Evolutionary conservation across 37 sponge, comb jelly and placozoan species (phyloP), one percentile per base, ranked within the genome.

Genomic region (Aplysina aerophoba): DNA sequence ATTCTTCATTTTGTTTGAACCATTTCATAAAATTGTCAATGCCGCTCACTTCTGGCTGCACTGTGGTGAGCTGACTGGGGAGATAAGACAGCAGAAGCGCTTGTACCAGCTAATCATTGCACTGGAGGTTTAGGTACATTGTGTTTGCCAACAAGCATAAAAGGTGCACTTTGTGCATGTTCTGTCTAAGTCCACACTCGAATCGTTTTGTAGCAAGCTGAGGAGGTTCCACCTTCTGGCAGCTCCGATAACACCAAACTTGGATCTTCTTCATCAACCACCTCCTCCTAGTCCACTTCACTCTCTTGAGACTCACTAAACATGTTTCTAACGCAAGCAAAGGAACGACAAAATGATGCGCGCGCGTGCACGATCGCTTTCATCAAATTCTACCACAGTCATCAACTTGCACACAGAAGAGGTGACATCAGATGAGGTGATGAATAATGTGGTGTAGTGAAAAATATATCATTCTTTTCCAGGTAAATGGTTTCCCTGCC

Each of bases 121-220:
- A 87, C 58, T 55, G 85, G 8, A 27, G 58, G 85, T 79, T 87
- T 50, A 86, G 82, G 5, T 17, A 16, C 33, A 87, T n/a, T 17
- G 84, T 88, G 25, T 81, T 67, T 12, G 81, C 28, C 0, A 91
- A 21, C 22, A 91, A 82, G 59, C 88, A 91, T 21, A 91, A 81
- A 12, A 91, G 77, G 67, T 88, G 85, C 17, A 53, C 75, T 59
- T 88, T 87, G 74, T 91, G 92, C 15, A 81, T 37, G 82, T 85
- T 73, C 38, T 73, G 77, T 38, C 30, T 67, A 0, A 84, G 40
- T 53, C 80, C 82, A 13, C 78, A 22, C 37, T 75, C 78, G 54
- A 36, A 41, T 75, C 39, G 37, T 44, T 75, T 54, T 25, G 24
- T 40, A 16, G 78, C 78, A 24, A 75, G 78, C 12, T 75, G 44